Percentiles rank a stretch among this genome's conserved stretches.
phyloP scores from a whole-genome alignment of 2,113 vertebrate genomes.

The Toxotes jaculatrix region DNA sequence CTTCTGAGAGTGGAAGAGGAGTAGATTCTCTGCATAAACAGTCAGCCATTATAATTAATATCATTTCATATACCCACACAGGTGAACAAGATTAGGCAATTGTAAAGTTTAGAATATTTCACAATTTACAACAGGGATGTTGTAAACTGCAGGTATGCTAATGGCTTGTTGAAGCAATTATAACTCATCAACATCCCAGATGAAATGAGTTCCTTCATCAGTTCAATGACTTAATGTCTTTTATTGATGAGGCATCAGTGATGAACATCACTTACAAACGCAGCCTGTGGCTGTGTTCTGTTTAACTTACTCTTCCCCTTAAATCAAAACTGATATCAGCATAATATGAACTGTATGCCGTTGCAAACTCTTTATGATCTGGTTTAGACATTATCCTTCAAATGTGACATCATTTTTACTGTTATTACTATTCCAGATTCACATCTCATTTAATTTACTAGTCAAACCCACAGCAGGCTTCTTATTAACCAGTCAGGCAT shows the following conservation, averaged over 20 bases:
- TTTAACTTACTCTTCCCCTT: neutral
- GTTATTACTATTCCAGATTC: constrained; percentile 24
- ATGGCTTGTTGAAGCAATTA: constrained; percentile 20
- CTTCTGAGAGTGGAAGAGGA: constrained; percentile 10
- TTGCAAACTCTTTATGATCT: neutral
- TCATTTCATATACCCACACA: constrained; percentile 3
- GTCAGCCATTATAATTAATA: constrained; percentile 8
- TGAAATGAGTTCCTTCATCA: constrained; percentile 29
- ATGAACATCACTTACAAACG: constrained; percentile 17
- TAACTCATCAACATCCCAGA: constrained; percentile 17
- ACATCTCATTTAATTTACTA: constrained; percentile 5
- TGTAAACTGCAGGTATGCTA: constrained; percentile 28
- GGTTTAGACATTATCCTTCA: neutral
- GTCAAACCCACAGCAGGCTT: constrained; percentile 11
- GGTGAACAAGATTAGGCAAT: constrained; percentile 10
- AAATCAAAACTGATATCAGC: neutral
- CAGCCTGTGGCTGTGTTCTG: constrained; percentile 1
- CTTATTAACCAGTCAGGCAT: constrained; percentile 45
- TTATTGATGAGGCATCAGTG: constrained; percentile 9
- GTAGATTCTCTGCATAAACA: constrained; percentile 19
- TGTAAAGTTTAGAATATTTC: constrained; percentile 5
- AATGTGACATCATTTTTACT: neutral
- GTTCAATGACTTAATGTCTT: constrained; percentile 31
- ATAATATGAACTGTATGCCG: neutral
- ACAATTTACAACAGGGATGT: neutral